Evolutionary conservation across 1,140 invertebrate species (phyloP).

Genomic region (Drosophila virilis): DNA sequence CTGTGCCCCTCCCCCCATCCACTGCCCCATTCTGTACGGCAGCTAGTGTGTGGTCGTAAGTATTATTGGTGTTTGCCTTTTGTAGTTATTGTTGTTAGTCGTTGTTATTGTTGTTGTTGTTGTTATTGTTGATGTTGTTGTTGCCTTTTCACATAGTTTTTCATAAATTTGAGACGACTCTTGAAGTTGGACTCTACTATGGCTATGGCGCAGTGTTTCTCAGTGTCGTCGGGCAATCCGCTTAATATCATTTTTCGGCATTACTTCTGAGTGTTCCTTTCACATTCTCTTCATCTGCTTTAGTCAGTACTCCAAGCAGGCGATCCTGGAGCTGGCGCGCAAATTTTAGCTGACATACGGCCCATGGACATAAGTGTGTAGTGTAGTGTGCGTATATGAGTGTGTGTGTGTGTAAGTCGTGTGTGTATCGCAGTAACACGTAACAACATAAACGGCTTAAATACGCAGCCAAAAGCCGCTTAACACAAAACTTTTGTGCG

Average conservation of each 20-base stretch:
- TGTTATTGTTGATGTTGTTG: slow-evolving; percentile 22
- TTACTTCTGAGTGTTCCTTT: slow-evolving; percentile 61
- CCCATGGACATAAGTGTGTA: slow-evolving; percentile 13
- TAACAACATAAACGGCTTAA: slow-evolving; percentile 58
- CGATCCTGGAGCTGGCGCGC: slow-evolving; percentile 15
- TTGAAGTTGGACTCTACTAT: slow-evolving; percentile 6
- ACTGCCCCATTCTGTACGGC: not conserved
- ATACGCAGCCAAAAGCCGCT: slow-evolving; percentile 65
- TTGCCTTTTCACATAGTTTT: slow-evolving; percentile 53
- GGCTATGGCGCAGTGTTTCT: slow-evolving; percentile 3
- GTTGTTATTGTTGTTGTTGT: slow-evolving; percentile 8
- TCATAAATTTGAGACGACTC: slow-evolving; percentile 61
- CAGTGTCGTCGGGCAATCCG: slow-evolving; percentile 54
- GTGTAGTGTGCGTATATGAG: slow-evolving; percentile 1
- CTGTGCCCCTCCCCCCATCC: not conserved
- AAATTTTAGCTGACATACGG: slow-evolving; percentile 47
- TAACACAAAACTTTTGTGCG: slow-evolving; percentile 65
- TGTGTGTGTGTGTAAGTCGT: slow-evolving; percentile 17
- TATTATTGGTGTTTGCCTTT: slow-evolving; percentile 55
- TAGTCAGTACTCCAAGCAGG: slow-evolving; percentile 1
- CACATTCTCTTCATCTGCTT: slow-evolving; percentile 1
- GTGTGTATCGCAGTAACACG: slow-evolving; percentile 52
- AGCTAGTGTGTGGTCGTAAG: slow-evolving; percentile 40
- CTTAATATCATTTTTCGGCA: slow-evolving; percentile 80
- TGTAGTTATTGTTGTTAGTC: slow-evolving; percentile 3